phyloP scores from a whole-genome alignment of 2,888 invertebrate genomes.

The Drosophila prostipennis region DNA sequence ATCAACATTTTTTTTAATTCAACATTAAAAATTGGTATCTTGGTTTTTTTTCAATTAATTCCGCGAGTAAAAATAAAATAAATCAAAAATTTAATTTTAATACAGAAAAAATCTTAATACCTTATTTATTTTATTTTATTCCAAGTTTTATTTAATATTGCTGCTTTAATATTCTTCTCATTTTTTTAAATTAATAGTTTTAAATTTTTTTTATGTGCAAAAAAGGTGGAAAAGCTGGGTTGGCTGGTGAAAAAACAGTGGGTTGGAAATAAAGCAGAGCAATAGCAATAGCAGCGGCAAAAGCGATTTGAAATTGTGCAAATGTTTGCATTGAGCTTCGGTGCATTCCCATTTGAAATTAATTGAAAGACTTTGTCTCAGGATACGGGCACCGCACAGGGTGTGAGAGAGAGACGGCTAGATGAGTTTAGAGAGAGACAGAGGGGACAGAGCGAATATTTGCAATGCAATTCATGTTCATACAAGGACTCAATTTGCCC shows the following conservation, averaged over 20 bases:
- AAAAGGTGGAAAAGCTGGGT: too few species aligned
- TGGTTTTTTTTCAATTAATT: too few species aligned
- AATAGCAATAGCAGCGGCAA: constrained; percentile 13
- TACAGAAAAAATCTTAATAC: too few species aligned
- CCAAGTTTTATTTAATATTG: too few species aligned
- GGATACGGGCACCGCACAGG: not conserved
- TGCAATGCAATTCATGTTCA: constrained; percentile 12
- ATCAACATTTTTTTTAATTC: too few species aligned
- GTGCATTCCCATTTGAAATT: constrained; percentile 45
- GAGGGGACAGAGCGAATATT: constrained; percentile 9
- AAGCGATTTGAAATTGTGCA: constrained; percentile 47
- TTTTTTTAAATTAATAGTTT: too few species aligned
- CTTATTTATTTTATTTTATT: too few species aligned
- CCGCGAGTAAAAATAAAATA: too few species aligned
- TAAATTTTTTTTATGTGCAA: not conserved
- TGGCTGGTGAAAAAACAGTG: not conserved
- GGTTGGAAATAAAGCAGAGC: constrained; percentile 10
- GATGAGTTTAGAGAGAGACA: constrained; percentile 1
- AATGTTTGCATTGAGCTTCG: constrained; percentile 52
- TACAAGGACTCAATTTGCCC: constrained; percentile 17
- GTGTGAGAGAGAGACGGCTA: not conserved
- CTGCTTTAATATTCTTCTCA: too few species aligned
- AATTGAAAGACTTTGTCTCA: constrained; percentile 42
- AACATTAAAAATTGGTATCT: too few species aligned
- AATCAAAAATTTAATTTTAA: too few species aligned